phyloP scores from a whole-genome alignment of 2,797 vertebrate species.

The Thaleichthys pacificus region DNA sequence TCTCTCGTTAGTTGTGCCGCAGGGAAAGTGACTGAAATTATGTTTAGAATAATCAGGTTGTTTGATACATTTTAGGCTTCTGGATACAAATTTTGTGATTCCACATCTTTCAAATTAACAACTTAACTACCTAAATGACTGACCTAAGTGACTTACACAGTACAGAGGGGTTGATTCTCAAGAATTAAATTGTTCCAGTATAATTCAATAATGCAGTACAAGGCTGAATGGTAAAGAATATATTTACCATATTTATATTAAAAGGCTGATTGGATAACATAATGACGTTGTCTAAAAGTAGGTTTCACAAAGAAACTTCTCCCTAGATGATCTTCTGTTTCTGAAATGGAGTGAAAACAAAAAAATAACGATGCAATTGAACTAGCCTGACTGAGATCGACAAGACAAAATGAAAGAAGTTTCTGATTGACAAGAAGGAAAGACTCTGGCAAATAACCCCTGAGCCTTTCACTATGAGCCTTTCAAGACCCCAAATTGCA shows the following conservation, averaged over 20 bases:
- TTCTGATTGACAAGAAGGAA: constrained; percentile 9
- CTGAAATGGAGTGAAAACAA: constrained; percentile 3
- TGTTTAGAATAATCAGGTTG: neutral
- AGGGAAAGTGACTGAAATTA: neutral
- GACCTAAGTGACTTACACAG: too few relatives aligned
- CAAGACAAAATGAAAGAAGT: neutral
- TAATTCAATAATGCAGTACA: too few relatives aligned
- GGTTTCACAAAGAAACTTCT: neutral
- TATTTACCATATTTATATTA: too few relatives aligned
- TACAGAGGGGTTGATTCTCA: too few relatives aligned
- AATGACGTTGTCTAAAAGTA: neutral
- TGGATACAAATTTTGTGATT: too few relatives aligned
- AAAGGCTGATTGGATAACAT: neutral
- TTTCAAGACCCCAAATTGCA: too few relatives aligned
- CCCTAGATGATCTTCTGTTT: neutral
- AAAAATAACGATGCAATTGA: neutral
- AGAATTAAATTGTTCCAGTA: too few relatives aligned
- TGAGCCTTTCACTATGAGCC: too few relatives aligned
- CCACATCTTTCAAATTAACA: too few relatives aligned
- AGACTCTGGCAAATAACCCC: neutral
- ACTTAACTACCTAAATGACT: too few relatives aligned
- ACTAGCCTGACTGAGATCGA: neutral
- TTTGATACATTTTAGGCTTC: too few relatives aligned
- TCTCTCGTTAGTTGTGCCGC: neutral
- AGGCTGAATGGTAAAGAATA: too few relatives aligned